Evolutionary conservation across 2,797 vertebrate genomes (phyloP), one percentile per base, ranked within the genome.

Genomic region (Mycteria americana): DNA sequence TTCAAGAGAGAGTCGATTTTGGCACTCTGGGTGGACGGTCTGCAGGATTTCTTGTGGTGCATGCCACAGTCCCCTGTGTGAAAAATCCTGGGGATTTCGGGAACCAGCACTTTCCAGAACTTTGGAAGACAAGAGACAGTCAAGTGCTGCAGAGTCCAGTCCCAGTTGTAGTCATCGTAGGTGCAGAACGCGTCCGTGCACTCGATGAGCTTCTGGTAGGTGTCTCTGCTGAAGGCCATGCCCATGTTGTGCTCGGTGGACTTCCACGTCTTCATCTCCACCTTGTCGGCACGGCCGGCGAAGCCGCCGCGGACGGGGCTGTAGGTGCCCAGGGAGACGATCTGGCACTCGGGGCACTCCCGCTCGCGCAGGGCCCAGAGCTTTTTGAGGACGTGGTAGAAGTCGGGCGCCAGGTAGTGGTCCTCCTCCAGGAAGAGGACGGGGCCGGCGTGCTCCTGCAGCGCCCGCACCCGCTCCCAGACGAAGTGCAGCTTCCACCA

Each of bases 231-330:
- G 91, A 99, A 98, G 88, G 98, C 99, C 98, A 99, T 99, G 60
- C 99, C 99, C 99, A 99, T 99, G 98, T 99, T 99, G 98, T 99
- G 99, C 98, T 99, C 99, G 0, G 99, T 99, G 86, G 99, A 99
- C 95, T 99, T 99, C 99, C 99, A 99, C 11, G 98, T 98, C 97
- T 99, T 99, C 85, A 99, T 98, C 96, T 99, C 99, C 89, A 99
- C 99, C 95, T 99, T 99, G 91, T 99, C 99, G 11, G 99, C 98
- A 91, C 99, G 99, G 91, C 98, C 98, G 28, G 98, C 97, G 94
- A 99, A 99, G 88, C 98, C 96, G 13, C 98, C 98, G 28, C 96
- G 97, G 85, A 99, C 97, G 98, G 96, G 88, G 54, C 98, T 97
- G 95, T 99, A 99, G 97, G 98, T 98, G 82, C 99, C 99, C 73